These are phyloP conservation scores for Monopis laevigella DNA, from an alignment of 2,888 invertebrate species.

Conservation along the genomic window DNA sequence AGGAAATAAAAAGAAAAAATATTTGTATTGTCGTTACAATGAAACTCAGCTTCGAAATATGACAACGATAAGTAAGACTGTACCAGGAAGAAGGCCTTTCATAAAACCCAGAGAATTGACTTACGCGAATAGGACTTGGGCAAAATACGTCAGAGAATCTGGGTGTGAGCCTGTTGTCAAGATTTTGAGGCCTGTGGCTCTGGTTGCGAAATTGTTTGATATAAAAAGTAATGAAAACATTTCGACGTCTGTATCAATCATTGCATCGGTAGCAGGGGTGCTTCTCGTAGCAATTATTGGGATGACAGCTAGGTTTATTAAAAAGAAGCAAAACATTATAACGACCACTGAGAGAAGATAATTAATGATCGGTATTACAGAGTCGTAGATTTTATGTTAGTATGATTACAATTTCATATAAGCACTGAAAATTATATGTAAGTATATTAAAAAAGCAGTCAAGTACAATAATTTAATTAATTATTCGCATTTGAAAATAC, in stretches of 20 bases:
- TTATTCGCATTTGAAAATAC: too few species aligned
- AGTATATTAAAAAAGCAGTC: too few species aligned
- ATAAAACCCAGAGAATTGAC: constrained; percentile 67
- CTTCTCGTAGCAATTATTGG: constrained; percentile 39
- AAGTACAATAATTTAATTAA: too few species aligned
- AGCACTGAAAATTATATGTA: too few species aligned
- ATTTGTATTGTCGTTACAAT: constrained; percentile 72
- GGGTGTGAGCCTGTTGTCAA: constrained; percentile 67
- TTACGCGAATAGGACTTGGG: constrained; percentile 74
- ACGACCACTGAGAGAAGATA: constrained; percentile 33
- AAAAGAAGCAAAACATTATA: constrained; percentile 26
- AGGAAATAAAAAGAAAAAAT: constrained; percentile 71
- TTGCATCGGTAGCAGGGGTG: constrained; percentile 40
- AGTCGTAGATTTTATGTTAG: too few species aligned
- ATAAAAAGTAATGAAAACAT: constrained; percentile 21
- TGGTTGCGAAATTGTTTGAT: constrained; percentile 33
- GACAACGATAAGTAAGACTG: constrained; percentile 56
- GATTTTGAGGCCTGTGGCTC: constrained; percentile 50
- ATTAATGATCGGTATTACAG: not conserved
- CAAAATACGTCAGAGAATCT: constrained; percentile 75
- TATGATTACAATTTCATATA: too few species aligned
- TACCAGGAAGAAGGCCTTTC: constrained; percentile 64
- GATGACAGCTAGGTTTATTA: constrained; percentile 43
- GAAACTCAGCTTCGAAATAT: constrained; percentile 61
- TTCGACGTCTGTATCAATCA: constrained; percentile 37